Conservation (phyloP, 2,113 vertebrate genomes). For the Carlito syrichta region DNA sequence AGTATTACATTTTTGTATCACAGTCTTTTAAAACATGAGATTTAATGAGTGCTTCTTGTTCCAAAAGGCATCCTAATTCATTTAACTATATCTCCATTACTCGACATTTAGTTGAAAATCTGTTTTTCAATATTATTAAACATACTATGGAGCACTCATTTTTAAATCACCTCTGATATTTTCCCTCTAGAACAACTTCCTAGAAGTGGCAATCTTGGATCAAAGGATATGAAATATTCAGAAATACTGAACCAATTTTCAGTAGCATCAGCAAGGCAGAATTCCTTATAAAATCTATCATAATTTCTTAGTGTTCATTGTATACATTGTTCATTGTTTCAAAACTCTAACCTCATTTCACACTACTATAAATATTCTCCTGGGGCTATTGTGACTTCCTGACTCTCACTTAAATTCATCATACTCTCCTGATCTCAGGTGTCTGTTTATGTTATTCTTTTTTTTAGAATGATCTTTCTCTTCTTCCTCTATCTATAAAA, state of each 20-base stretch:
- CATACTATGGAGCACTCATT: not conserved
- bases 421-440: not conserved
- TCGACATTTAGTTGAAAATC: not conserved
- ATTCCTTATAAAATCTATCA: not conserved
- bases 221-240: not conserved
- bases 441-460: not conserved
- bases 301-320: not conserved
- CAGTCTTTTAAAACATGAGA: not conserved
- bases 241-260: not conserved
- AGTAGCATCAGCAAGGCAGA: not conserved
- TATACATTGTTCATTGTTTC: constrained; percentile 23
- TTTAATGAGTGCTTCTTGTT: not conserved
- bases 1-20: not conserved
- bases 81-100: not conserved
- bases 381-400: not conserved
- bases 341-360: not conserved
- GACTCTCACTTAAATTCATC: not conserved
- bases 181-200: not conserved
- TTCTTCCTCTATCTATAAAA: not conserved
- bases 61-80: not conserved
- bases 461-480: not conserved
- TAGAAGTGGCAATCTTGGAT: not conserved
- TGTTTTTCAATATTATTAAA: not conserved
- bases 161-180: not conserved
- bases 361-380: not conserved